Base-by-base conservation (phyloP, 2,113 vertebrate species). In the Tupaia chinensis region DNA sequence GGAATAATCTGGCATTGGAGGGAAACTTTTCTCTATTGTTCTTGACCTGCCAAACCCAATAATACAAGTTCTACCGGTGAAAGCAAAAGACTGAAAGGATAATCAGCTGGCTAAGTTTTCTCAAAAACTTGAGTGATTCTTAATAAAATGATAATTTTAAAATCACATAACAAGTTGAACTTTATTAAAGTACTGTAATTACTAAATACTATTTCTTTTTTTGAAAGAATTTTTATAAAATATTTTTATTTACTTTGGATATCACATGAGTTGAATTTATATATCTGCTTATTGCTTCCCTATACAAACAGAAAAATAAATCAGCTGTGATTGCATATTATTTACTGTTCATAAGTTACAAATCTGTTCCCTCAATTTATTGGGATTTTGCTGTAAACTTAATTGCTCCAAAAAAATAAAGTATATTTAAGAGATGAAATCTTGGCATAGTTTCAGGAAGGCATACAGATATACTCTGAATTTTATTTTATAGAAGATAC, bases 221-320 rank as follows among this genome's bases (percentile, higher is more conserved):
- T 65, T 78, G 19, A 87, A 90, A 77, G 77, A 3, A 11, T 60
- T 61, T 90, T 91, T 89, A 16, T 81, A 87, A 54, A 63, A 65
- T 90, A 77, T 81, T 78, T 83, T 92, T 23, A 74, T 92, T 94
- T 74, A 54, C 25, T 94, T 72, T 93, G 60, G 53, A 95, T 91
- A 97, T 81, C 72, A 15, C n/a, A n/a, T 90, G 58, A 61, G 22
- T 70, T 95, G 73, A 44, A 88, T 63, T 95, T 92, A 88, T 77
- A 54, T 69, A 69, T 93, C 54, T 93, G 27, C 88, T 87, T 87
- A 89, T 87, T 92, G 53, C 20, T 90, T 93, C 96, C 81, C 70
- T 23, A 91, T 85, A 96, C 15, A 92, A 90, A 92, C 54, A 87
- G 60, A 91, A 89, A 95, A 95, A 89, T 96, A 95, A 65, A 56